Base-by-base conservation (phyloP, 2,888 invertebrate genomes). In the Frankliniella fusca region DNA sequence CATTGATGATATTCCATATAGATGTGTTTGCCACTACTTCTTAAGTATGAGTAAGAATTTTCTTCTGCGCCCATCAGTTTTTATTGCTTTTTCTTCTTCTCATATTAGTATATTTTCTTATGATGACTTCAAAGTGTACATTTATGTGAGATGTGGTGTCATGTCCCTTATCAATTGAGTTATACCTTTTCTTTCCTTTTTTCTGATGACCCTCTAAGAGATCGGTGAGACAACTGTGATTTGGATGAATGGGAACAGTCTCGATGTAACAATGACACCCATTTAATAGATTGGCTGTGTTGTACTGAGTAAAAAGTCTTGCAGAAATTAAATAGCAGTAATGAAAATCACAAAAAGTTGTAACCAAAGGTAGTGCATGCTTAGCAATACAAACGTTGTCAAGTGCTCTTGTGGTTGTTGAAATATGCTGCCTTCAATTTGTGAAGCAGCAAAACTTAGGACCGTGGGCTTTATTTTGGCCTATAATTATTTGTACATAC, bases 1-100 rank as follows among this genome's bases (percentile, higher is more conserved):
- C 27, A 76, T 76, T 76, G 70, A 76, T 1, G 70, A 76, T 76
- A 76, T 76, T 76, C 70, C 70, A 76, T 76, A 76, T 76, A 76
- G 70, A 76, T 27, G 70, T 76, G 27, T 27, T 76, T 76, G 70
- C 27, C 70, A 76, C 27, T 76, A 76, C 12, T 76, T 23, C 23
- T 8, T 76, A 23, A 76, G 27, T 76, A 23, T 27, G 15, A 12
- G 61, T 18, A 23, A 27, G 8, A 27, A 11, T 76, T 23, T 70
- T 27, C 70, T 76, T 76, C 27, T 23, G 70, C 11, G 70, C 70
- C 70, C 70, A 23, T 70, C 23, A 23, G 70, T 70, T 10, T 7
- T 8, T 12, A 8, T 76, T 76, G 70, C 70, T 76, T 27, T 76
- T 10, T 27, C 8, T 76, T 76, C 27, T 27, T 9, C 12, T 76